Percentiles rank a stretch among this genome's conserved stretches.
Evolutionary conservation across 1,140 invertebrate genomes (phyloP).

Genomic region (Agrypnia vestita): DNA sequence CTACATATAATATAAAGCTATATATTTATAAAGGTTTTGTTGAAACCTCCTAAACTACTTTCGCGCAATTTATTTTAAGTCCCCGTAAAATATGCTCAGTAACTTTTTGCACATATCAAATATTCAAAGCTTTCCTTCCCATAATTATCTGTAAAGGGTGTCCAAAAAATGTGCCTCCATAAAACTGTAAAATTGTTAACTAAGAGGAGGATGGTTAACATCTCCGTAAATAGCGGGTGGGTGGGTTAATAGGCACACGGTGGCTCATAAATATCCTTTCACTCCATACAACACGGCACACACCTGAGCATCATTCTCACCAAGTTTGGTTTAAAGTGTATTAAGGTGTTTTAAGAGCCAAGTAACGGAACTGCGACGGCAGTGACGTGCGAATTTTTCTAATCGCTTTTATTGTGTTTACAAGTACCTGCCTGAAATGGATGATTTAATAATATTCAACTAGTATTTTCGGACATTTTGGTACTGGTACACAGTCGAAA

Average conservation of each 20-base stretch:
- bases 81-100: constrained; percentile 12
- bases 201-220: constrained; percentile 41
- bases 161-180: constrained; percentile 35
- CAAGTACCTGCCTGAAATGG: too few relatives aligned
- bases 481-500: too few relatives aligned
- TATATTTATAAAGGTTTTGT: too few relatives aligned
- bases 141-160: constrained; percentile 42
- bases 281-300: constrained; percentile 48
- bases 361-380: constrained; percentile 29
- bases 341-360: constrained; percentile 58
- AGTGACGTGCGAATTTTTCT: constrained; percentile 23
- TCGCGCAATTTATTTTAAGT: background rate
- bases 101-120: constrained; percentile 30
- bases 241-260: constrained; percentile 51
- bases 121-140: constrained; percentile 31
- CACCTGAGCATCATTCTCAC: constrained; percentile 60
- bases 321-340: constrained; percentile 60
- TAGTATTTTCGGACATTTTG: too few relatives aligned
- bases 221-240: constrained; percentile 34
- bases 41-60: too few relatives aligned
- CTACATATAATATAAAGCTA: too few relatives aligned
- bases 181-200: constrained; percentile 42
- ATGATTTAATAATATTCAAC: too few relatives aligned
- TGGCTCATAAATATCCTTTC: constrained; percentile 60
- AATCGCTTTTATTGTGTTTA: too few relatives aligned